Evolutionary conservation across 2,797 vertebrate genomes (phyloP).

Genomic region (Dromococcyx pavoninus): DNA sequence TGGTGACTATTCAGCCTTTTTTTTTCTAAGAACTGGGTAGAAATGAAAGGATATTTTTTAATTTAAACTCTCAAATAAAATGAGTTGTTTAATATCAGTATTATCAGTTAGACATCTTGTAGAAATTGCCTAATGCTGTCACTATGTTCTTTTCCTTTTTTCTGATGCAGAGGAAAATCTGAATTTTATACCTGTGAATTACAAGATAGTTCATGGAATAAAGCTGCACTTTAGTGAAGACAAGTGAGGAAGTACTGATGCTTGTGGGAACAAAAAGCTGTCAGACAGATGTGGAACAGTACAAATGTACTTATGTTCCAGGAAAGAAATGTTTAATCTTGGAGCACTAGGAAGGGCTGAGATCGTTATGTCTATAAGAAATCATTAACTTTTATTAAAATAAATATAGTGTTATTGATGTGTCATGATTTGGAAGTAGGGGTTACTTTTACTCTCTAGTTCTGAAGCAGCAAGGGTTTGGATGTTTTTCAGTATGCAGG

Average conservation of each 20-base stretch:
- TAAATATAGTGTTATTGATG: neutral
- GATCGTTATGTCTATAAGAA: constrained; percentile 21
- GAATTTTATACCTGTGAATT: neutral
- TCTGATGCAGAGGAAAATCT: neutral
- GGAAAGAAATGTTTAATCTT: constrained; percentile 38
- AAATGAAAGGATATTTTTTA: neutral
- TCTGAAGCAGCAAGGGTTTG: neutral
- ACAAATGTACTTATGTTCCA: neutral
- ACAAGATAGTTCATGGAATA: neutral
- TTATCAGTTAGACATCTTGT: neutral
- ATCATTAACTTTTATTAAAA: neutral
- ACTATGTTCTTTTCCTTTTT: neutral
- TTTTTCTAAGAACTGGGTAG: too few species aligned
- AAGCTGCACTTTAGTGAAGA: neutral
- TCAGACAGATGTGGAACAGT: neutral
- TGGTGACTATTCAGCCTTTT: too few species aligned
- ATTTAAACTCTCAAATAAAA: neutral
- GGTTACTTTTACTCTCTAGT: neutral
- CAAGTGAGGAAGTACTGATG: neutral
- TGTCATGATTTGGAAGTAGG: neutral
- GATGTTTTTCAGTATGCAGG: neutral
- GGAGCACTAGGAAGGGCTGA: neutral
- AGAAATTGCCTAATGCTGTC: neutral
- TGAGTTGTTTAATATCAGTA: neutral
- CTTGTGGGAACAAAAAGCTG: neutral